Conservation (phyloP, 1,140 invertebrate species). For the Antheraea pernyi region DNA sequence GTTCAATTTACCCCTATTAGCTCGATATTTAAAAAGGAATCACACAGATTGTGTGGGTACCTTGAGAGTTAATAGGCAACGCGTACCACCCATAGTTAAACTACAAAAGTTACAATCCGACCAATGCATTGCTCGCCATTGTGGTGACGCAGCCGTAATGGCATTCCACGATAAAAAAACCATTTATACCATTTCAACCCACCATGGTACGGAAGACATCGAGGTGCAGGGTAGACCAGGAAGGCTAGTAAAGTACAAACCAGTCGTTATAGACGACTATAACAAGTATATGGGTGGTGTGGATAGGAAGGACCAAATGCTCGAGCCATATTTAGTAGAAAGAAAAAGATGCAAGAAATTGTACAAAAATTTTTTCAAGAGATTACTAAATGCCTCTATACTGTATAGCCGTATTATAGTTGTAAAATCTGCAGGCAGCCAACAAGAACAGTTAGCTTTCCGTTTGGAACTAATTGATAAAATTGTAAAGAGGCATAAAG, state of each 20-base stretch:
- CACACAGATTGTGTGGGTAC: constrained; percentile 34
- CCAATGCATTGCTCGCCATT: constrained; percentile 14
- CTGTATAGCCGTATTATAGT: constrained; percentile 14
- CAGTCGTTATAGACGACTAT: constrained; percentile 6
- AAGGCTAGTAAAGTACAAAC: neutral
- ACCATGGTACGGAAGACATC: constrained; percentile 9
- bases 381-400: constrained; percentile 17
- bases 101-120: constrained; percentile 7
- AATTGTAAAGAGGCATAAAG: neutral
- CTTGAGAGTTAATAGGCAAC: neutral
- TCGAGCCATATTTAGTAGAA: constrained; percentile 10
- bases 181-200: constrained; percentile 19
- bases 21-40: constrained; percentile 28
- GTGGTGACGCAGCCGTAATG: constrained; percentile 11
- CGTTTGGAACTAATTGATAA: constrained; percentile 9
- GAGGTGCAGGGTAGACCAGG: neutral
- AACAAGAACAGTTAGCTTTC: constrained; percentile 6
- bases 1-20: constrained; percentile 29
- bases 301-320: constrained; percentile 19
- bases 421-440: neutral
- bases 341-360: neutral
- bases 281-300: constrained; percentile 16
- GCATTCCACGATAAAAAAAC: constrained; percentile 10
- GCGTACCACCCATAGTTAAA: constrained; percentile 13
- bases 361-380: constrained; percentile 12